phyloP scores from a whole-genome alignment of 1,140 invertebrate species.

The Lepidurus apus region DNA sequence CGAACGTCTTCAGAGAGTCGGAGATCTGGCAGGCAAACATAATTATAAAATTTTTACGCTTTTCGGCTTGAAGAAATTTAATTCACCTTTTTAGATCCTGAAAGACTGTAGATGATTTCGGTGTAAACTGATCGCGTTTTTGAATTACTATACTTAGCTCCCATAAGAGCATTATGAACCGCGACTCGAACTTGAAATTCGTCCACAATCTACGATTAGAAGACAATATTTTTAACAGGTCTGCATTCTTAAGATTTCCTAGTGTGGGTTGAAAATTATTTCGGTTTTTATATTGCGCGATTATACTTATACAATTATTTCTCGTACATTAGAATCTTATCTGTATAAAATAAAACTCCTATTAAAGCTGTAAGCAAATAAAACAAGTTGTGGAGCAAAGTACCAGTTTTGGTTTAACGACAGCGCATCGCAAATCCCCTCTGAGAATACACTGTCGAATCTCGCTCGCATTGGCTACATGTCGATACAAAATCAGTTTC shows the following conservation, averaged over 20 bases:
- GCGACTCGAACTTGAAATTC: constrained; percentile 60
- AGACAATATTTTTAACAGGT: no score
- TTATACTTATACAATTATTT: no score
- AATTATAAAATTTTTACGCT: not conserved
- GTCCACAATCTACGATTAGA: constrained; percentile 51
- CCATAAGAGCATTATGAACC: constrained; percentile 59
- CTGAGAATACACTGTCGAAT: constrained; percentile 51
- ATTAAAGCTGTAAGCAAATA: not conserved
- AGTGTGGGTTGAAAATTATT: no score
- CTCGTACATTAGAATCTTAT: no score
- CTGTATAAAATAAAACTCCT: not conserved
- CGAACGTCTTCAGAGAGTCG: constrained; percentile 57
- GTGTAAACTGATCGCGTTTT: constrained; percentile 58
- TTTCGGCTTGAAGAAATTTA: constrained; percentile 23
- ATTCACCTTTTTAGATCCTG: constrained; percentile 55
- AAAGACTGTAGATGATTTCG: constrained; percentile 64
- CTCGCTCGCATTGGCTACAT: constrained; percentile 55
- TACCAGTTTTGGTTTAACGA: constrained; percentile 52
- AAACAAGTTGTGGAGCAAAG: constrained; percentile 12
- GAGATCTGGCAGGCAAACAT: constrained; percentile 35
- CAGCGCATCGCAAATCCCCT: constrained; percentile 54
- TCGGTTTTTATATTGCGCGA: no score
- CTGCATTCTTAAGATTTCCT: no score
- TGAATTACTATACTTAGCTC: constrained; percentile 49
- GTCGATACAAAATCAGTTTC: constrained; percentile 47